These are phyloP conservation scores for Gambusia yucatana DNA, from an alignment of 2,797 vertebrate species.

Conservation along the genomic window DNA sequence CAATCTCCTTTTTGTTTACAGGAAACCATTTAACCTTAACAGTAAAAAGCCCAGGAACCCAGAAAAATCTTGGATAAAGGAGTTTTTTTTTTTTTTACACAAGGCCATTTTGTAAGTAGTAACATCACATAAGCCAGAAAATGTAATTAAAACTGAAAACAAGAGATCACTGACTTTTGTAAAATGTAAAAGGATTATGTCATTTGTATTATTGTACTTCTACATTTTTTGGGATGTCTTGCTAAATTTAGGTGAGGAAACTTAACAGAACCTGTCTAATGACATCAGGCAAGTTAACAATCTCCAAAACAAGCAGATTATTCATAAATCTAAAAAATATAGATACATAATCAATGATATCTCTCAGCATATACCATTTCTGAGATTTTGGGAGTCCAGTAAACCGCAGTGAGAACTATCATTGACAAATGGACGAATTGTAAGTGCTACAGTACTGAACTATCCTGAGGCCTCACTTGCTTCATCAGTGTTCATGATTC, in stretches of 20 bases:
- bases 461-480: background rate
- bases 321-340: background rate
- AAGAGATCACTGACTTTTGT: background rate
- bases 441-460: background rate
- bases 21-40: conserved; percentile 8
- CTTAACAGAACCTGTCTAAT: background rate
- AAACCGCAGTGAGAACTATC: background rate
- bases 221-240: no score
- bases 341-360: background rate
- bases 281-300: background rate
- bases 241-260: no score
- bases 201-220: background rate
- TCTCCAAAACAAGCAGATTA: background rate
- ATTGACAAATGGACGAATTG: background rate
- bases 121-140: background rate
- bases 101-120: background rate
- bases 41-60: background rate
- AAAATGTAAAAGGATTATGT: background rate
- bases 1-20: conserved; percentile 34
- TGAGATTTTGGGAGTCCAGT: background rate
- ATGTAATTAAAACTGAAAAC: background rate
- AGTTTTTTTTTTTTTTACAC: background rate
- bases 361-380: background rate
- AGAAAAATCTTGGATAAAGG: background rate
- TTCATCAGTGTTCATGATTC: background rate